Base-by-base conservation (phyloP, 2,113 vertebrate genomes). In the Leptocoma aspasia region DNA sequence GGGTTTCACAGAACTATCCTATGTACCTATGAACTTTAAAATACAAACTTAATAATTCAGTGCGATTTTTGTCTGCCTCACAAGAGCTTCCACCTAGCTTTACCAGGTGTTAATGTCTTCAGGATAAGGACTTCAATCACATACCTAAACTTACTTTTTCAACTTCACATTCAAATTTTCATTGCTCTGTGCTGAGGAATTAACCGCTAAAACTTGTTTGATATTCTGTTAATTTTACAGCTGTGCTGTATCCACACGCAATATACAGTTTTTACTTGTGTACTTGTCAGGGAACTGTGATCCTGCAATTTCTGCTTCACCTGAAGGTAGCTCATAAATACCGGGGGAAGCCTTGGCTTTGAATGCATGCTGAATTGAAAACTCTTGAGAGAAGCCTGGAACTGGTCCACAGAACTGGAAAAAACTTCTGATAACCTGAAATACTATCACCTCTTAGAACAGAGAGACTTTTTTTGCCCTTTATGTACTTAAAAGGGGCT, bases 361-460 rank as follows among this genome's bases (percentile, higher is more conserved):
- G 33, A 26, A 53, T 11, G 5, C 5, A 15, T 7, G 5, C 6
- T 30, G 27, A 44, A 15, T 1, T 35, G 41, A 41, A 93, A 93
- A 83, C 8, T 37, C 50, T 13, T 37, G 42, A 53, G 15, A 49
- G 17, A 86, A 61, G 50, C 30, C 30, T 57, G 50, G 16, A 83
- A 80, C 18, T 35, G 27, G 11, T 69, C 35, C 57, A 83, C 30
- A 54, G 8, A 77, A 44, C 59, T 41, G 28, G 65, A 81, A 61
- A 78, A 39, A 64, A 6, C 9, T 19, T 31, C 15, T 2, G 7
- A 35, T 60, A 22, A 7, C 4, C 39, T 1, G 1, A 79, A 71
- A 63, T 15, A n/a, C 7, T 8, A 9, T 8, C 0, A 0, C 4
- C 2, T 53, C 42, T 47, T 30, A 33, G 21, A 72, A 72, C 3